A percentile compares a stretch with the other conserved stretches of the same genome.
Conservation (phyloP, 2,113 vertebrate genomes). For the Alectura lathami region DNA sequence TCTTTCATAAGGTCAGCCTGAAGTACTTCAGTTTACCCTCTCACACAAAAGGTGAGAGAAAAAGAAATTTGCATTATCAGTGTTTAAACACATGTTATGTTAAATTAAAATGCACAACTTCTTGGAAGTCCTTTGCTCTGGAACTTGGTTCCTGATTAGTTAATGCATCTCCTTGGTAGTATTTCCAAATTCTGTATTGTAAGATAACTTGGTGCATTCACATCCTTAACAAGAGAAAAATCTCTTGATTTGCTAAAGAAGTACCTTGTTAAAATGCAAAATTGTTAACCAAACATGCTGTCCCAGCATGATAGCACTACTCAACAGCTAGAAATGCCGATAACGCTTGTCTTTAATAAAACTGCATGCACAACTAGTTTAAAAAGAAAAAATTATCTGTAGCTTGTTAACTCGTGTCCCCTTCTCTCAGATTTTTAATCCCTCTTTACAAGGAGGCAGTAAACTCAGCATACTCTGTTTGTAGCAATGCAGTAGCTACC, state of each 20-base stretch:
- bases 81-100: background rate
- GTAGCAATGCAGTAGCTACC: background rate
- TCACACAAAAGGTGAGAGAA: background rate
- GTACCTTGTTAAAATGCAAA: background rate
- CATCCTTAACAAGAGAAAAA: background rate
- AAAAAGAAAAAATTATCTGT: background rate
- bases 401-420: background rate
- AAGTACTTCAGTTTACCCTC: background rate
- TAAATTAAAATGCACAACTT: background rate
- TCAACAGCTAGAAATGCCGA: background rate
- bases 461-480: background rate
- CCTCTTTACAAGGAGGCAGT: background rate
- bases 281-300: background rate
- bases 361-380: background rate
- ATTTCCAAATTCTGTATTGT: background rate
- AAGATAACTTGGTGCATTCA: background rate
- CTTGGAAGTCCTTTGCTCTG: background rate
- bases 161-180: background rate
- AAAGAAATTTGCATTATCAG: background rate
- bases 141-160: background rate
- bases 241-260: background rate
- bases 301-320: background rate
- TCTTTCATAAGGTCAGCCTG: background rate
- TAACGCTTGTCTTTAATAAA: background rate
- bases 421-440: background rate